These are phyloP conservation scores for Cheilosia impressa DNA, from an alignment of 2,888 invertebrate genomes.

Conservation along the genomic window DNA sequence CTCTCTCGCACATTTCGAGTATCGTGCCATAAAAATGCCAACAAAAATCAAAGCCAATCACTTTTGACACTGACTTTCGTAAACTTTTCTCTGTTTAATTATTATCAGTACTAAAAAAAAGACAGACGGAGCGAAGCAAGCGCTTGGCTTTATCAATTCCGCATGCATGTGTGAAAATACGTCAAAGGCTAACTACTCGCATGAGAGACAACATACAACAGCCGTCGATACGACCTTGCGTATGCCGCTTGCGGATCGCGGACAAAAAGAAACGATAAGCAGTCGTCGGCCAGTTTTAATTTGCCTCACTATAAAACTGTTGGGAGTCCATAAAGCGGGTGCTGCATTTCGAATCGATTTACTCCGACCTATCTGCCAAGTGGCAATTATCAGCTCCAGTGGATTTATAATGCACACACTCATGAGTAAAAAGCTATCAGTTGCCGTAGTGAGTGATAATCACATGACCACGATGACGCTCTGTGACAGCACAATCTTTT, in stretches of 20 bases:
- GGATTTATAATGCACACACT: constrained; percentile 24
- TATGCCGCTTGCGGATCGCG: constrained; percentile 11
- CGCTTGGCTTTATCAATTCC: constrained; percentile 35
- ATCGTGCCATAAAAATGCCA: constrained; percentile 36
- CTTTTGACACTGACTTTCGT: constrained; percentile 38
- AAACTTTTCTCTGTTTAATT: constrained; percentile 28
- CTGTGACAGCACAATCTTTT: constrained; percentile 8
- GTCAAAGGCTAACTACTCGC: constrained; percentile 21
- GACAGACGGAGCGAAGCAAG: constrained; percentile 3
- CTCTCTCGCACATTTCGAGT: constrained; percentile 34
- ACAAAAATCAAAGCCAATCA: constrained; percentile 27
- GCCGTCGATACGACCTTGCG: constrained; percentile 58
- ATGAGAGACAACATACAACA: background rate
- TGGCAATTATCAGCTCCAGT: constrained; percentile 31
- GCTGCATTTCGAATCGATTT: constrained; percentile 45
- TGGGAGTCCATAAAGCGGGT: constrained; percentile 22
- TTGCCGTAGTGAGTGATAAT: constrained; percentile 30
- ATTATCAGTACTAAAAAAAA: constrained; percentile 21
- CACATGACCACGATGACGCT: constrained; percentile 35
- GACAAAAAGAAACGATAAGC: background rate
- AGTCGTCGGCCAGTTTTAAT: constrained; percentile 4
- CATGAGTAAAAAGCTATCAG: background rate
- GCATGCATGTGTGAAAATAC: constrained; percentile 5
- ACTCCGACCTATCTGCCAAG: constrained; percentile 45
- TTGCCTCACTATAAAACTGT: constrained; percentile 33